A percentile compares a stretch with the other conserved stretches of the same genome.
These are phyloP conservation scores for Molorchus minor DNA, from an alignment of 2,888 invertebrate species.

Conservation along the genomic window DNA sequence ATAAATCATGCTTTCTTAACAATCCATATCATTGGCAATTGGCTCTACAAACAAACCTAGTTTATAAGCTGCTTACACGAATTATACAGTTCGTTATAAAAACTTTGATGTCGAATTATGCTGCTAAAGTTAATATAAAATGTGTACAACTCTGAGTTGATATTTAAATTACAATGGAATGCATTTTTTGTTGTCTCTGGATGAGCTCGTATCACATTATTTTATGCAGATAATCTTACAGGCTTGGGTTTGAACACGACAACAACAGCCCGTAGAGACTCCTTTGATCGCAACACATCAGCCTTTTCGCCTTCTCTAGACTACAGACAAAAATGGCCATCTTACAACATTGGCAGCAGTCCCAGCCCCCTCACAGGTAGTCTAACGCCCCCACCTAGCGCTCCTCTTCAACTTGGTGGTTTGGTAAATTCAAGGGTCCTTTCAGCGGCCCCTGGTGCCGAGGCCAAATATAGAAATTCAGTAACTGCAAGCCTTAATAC, in stretches of 20 bases:
- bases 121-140: too few relatives aligned
- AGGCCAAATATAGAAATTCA: constrained; percentile 82
- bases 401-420: constrained; percentile 70
- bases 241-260: constrained; percentile 73
- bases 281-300: constrained; percentile 80
- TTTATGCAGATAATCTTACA: constrained; percentile 53
- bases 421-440: constrained; percentile 72
- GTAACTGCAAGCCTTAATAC: constrained; percentile 71
- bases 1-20: too few relatives aligned
- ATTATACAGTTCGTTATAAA: too few relatives aligned
- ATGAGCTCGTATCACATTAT: constrained; percentile 18
- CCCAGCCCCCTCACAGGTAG: constrained; percentile 65
- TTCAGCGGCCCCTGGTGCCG: constrained; percentile 89
- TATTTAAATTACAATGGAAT: too few relatives aligned
- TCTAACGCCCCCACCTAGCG: constrained; percentile 78
- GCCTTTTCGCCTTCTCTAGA: constrained; percentile 80
- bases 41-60: too few relatives aligned
- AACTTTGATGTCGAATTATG: too few relatives aligned
- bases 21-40: too few relatives aligned
- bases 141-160: too few relatives aligned
- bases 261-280: constrained; percentile 77
- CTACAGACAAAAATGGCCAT: constrained; percentile 71
- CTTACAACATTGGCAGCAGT: constrained; percentile 65
- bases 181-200: neutral
- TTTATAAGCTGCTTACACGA: too few relatives aligned